These are phyloP conservation scores for Lepidocyrtinus sp. DNA, from an alignment of 2,888 invertebrate genomes.

Conservation along the genomic window DNA sequence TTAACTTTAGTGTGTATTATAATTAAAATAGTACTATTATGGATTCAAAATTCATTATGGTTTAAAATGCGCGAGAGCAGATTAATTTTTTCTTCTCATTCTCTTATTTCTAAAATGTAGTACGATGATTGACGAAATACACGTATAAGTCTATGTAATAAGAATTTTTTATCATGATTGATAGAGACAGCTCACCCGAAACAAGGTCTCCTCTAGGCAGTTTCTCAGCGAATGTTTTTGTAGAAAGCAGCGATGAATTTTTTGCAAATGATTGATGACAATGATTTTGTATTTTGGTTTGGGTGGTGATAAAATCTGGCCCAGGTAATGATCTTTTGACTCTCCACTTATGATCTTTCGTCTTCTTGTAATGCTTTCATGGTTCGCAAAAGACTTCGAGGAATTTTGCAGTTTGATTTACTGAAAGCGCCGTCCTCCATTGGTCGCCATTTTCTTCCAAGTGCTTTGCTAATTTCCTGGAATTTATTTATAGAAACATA, in stretches of 20 bases:
- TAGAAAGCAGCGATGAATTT: constrained; percentile 24
- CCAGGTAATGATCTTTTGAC: constrained; percentile 12
- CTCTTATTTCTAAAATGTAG: constrained; percentile 16
- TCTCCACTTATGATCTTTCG: constrained; percentile 46
- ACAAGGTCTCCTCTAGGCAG: constrained; percentile 16
- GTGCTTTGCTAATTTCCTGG: constrained; percentile 76
- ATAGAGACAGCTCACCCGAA: constrained; percentile 58
- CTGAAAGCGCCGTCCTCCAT: constrained; percentile 69
- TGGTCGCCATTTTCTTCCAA: constrained; percentile 77
- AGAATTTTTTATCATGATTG: constrained; percentile 10
- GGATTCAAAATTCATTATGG: neutral
- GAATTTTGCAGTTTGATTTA: constrained; percentile 53
- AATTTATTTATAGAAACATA: neutral
- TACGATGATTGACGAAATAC: constrained; percentile 25
- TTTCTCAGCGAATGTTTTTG: constrained; percentile 14
- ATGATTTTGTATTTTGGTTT: constrained; percentile 18
- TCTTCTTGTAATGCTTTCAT: constrained; percentile 58
- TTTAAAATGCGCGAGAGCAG: neutral
- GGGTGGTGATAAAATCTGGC: neutral
- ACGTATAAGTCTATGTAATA: constrained; percentile 15
- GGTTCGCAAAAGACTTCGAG: constrained; percentile 49
- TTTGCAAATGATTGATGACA: constrained; percentile 22
- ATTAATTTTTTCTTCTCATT: neutral
- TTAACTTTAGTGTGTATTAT: constrained; percentile 7
- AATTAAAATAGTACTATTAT: too few species aligned